Conservation (phyloP, 2,797 vertebrate genomes). For the Cyprinella venusta region DNA sequence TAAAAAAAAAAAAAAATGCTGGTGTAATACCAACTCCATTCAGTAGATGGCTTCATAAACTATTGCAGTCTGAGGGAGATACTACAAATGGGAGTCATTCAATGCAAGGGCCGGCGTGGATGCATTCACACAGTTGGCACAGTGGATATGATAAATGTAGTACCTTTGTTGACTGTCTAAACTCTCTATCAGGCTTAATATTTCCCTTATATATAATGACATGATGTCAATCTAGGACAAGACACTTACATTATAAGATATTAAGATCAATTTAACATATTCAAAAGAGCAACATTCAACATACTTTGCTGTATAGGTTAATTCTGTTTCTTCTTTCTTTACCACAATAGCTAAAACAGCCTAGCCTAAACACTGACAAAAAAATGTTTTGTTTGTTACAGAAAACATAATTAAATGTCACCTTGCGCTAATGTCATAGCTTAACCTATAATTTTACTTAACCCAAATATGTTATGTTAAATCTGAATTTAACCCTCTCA, state of each 20-base stretch:
- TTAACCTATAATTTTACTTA: not conserved
- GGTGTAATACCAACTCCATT: conserved; percentile 66
- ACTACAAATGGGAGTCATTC: conserved; percentile 31
- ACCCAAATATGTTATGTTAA: not conserved
- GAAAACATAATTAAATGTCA: not conserved
- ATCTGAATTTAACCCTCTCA: not conserved
- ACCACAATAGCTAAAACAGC: not conserved
- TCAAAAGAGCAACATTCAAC: not conserved
- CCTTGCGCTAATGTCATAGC: not conserved
- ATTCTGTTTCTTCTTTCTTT: not conserved
- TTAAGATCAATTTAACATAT: not conserved
- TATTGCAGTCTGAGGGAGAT: conserved; percentile 58
- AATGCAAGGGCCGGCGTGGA: conserved; percentile 16
- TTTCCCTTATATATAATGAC: not conserved
- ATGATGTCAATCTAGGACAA: not conserved
- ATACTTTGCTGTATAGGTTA: not conserved
- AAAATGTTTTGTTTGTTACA: not conserved
- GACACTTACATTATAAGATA: not conserved
- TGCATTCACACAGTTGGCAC: conserved; percentile 17
- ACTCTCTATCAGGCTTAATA: not conserved
- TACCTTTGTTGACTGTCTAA: not conserved
- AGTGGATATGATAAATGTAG: not conserved
- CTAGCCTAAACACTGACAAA: not conserved
- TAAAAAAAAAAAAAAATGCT: not conserved
- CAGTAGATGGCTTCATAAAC: conserved; percentile 86